Conservation (phyloP, 2,113 vertebrate genomes). For the Campylomormyrus numenius region DNA sequence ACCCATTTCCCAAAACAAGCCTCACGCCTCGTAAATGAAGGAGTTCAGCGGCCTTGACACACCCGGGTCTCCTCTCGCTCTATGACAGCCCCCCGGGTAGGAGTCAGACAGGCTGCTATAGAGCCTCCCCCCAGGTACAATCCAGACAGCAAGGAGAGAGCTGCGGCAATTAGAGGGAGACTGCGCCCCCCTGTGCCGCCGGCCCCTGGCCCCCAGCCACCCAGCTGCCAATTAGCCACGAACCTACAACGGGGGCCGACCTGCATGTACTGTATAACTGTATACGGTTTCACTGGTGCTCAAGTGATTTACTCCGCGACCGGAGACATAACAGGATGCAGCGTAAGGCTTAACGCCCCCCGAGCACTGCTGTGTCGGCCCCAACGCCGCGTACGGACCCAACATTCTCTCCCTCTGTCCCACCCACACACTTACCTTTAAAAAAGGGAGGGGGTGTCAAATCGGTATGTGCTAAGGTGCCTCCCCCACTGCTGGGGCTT, state of each 20-base stretch:
- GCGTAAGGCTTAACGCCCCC: not conserved
- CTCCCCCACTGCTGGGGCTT: not conserved
- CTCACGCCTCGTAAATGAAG: not conserved
- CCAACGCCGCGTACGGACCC: not conserved
- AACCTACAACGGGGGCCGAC: not conserved
- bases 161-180: conserved; percentile 6
- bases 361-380: not conserved
- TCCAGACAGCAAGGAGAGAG: not conserved
- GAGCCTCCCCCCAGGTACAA: not conserved
- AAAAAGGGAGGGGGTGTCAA: not conserved
- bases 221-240: conserved; percentile 7
- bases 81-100: not conserved
- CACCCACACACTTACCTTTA: not conserved
- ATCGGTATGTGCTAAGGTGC: not conserved
- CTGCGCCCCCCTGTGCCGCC: not conserved
- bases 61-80: not conserved
- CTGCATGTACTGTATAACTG: not conserved
- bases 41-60: not conserved
- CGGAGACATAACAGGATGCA: not conserved
- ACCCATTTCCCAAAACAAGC: conserved; percentile 18
- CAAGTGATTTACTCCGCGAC: not conserved
- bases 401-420: not conserved
- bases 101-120: not conserved
- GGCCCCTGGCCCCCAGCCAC: not conserved
- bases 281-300: not conserved